Evolutionary conservation across 1,140 invertebrate species (phyloP), one percentile per base, ranked within the genome.

Genomic region (Platyscapa corneri): DNA sequence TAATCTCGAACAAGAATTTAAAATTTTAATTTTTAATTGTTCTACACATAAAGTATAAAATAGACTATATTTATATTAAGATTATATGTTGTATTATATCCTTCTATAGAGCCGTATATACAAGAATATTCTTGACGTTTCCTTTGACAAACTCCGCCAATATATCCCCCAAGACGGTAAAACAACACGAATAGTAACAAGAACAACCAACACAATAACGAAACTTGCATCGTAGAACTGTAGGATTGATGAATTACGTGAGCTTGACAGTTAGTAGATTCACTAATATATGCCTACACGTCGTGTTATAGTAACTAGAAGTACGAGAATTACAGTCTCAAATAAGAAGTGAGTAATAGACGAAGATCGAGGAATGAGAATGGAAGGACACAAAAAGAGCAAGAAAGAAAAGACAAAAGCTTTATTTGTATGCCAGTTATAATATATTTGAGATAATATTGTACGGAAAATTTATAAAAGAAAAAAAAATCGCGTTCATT

Each of bases 111-210:
- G n/a, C n/a, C n/a, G n/a, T n/a, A n/a, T n/a, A n/a, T n/a, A n/a
- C n/a, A n/a, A n/a, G n/a, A n/a, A 10, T 30, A 30, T 64, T n/a
- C 60, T 65, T 2, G 10, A 30, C 39, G 72, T 46, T n/a, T 23
- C 3, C 42, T 46, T 7, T 39, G n/a, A 14, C 79, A 1, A 30
- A 23, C 32, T 56, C 1, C 27, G 12, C n/a, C 76, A 39, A 32
- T 84, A 84, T 37, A 84, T 84, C 76, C 74, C 76, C 72, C 83
- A 72, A 72, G 75, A 82, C 27, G n/a, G 53, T 34, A 56, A 34
- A 49, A 34, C 80, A 78, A 70, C 37, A 78, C 60, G 82, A 65
- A 74, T n/a, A 83, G 65, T 76, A 76, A 49, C 20, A 65, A 20
- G 32, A 34, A 76, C 49, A 56, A 72, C 5, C 42, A 46, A 46